Percentiles rank a stretch among this genome's conserved stretches.
These are phyloP conservation scores for Chloromyia formosa DNA, from an alignment of 2,888 invertebrate species.

Conservation along the genomic window DNA sequence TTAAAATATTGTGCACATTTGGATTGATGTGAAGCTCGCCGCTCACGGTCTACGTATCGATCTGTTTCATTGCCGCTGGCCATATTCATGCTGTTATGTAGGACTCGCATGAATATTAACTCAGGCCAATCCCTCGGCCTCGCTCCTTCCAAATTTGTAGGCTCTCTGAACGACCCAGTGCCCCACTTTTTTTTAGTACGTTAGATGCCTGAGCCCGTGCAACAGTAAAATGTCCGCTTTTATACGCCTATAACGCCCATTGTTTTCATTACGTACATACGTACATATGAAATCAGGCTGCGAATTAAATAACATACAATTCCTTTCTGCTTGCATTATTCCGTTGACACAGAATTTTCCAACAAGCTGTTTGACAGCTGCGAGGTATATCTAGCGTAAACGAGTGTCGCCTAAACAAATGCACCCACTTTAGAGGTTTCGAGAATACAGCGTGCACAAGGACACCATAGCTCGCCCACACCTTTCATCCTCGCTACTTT, in stretches of 20 bases:
- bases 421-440: constrained; percentile 9
- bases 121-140: not conserved
- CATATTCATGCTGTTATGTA: not conserved
- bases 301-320: constrained; percentile 15
- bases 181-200: constrained; percentile 29
- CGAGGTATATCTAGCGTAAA: constrained; percentile 10
- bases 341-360: constrained; percentile 5
- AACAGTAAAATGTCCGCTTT: constrained; percentile 32
- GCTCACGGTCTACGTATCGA: constrained; percentile 15
- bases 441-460: not conserved
- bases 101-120: constrained; percentile 4
- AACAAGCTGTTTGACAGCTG: not conserved
- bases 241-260: constrained; percentile 4
- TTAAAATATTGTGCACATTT: too few relatives aligned
- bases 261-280: not conserved
- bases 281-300: constrained; percentile 3
- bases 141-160: too few relatives aligned
- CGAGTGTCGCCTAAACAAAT: constrained; percentile 4
- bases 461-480: not conserved
- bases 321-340: constrained; percentile 30
- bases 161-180: constrained; percentile 8
- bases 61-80: constrained; percentile 24
- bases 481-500: too few relatives aligned
- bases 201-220: constrained; percentile 11
- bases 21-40: too few relatives aligned